Evolutionary conservation across 1,140 invertebrate genomes (phyloP).

Genomic region (Daktulosphaira vitifoliae): DNA sequence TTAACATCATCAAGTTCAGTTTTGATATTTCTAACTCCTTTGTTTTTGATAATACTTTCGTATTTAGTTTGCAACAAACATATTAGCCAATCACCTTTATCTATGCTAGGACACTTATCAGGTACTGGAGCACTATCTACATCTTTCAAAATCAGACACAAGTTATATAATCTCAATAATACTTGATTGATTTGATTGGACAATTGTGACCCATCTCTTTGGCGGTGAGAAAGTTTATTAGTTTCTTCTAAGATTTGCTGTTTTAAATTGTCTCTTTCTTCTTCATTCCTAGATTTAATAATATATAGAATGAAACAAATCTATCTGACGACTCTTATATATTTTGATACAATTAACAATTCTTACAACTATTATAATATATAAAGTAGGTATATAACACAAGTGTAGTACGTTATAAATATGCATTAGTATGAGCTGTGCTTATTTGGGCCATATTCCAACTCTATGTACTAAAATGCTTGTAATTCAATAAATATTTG

Average conservation of each 20-base stretch:
- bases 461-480: too few species aligned
- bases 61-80: conserved; percentile 34
- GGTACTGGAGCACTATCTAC: conserved; percentile 39
- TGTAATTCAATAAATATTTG: too few species aligned
- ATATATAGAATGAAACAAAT: too few species aligned
- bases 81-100: conserved; percentile 36
- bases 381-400: too few species aligned
- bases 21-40: not conserved
- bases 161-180: conserved; percentile 11
- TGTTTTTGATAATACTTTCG: conserved; percentile 7
- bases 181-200: not conserved
- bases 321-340: too few species aligned
- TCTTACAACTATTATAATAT: too few species aligned
- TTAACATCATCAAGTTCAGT: too few species aligned
- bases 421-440: too few species aligned
- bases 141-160: conserved; percentile 40
- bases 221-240: not conserved
- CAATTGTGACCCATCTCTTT: conserved; percentile 4
- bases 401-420: too few species aligned
- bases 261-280: conserved; percentile 12
- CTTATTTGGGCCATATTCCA: too few species aligned
- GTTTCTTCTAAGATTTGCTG: not conserved
- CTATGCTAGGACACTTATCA: conserved; percentile 34
- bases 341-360: too few species aligned
- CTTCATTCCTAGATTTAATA: not conserved